Conservation (phyloP, 1,140 invertebrate genomes). For the Drosophila prosaltans region DNA sequence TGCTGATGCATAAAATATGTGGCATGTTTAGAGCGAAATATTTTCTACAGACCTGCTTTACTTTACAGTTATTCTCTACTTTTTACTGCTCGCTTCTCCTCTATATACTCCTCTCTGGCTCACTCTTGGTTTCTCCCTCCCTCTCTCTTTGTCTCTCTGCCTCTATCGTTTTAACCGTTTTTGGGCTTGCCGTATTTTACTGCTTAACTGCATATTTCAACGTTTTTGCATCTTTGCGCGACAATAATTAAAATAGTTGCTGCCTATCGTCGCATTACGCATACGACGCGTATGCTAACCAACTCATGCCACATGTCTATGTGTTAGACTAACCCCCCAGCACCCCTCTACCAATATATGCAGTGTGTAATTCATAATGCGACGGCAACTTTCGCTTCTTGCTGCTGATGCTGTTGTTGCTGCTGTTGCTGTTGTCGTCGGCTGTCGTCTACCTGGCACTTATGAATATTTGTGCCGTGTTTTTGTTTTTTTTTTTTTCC, state of each 20-base stretch:
- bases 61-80: neutral
- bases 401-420: conserved; percentile 6
- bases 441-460: conserved; percentile 57
- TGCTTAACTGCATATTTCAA: conserved; percentile 46
- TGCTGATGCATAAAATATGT: conserved; percentile 33
- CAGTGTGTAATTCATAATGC: conserved; percentile 75
- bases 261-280: conserved; percentile 73
- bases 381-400: conserved; percentile 65
- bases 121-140: neutral
- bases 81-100: too few species aligned
- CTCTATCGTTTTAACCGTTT: neutral
- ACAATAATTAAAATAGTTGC: conserved; percentile 77
- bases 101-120: neutral
- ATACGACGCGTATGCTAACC: conserved; percentile 51
- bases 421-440: neutral
- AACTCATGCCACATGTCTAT: neutral
- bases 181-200: conserved; percentile 20
- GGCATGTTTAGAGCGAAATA: conserved; percentile 26
- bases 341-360: neutral
- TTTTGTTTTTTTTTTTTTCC: conserved; percentile 9
- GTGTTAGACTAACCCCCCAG: neutral
- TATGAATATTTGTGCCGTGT: conserved; percentile 68
- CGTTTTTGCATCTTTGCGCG: conserved; percentile 50
- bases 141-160: neutral
- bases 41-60: conserved; percentile 6